phyloP scores from a whole-genome alignment of 35 echinoderm and acorn worm genomes.

The Holothuria glaberrima region DNA sequence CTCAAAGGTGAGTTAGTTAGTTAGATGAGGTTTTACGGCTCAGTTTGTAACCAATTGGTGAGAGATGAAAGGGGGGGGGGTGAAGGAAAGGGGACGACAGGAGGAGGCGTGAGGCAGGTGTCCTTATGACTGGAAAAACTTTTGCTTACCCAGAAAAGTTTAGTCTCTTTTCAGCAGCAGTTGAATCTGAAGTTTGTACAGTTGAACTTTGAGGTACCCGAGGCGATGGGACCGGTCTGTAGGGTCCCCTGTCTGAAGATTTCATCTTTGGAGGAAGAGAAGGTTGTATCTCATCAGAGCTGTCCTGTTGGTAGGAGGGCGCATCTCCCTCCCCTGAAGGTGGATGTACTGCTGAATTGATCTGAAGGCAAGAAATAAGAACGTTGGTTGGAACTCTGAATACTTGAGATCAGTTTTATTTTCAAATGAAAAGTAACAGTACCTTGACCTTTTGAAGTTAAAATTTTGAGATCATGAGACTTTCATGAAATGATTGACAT shows the following conservation, averaged over 20 bases:
- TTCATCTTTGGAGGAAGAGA: conserved; percentile 29
- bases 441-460: no score
- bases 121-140: not conserved
- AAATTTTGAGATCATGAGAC: no score
- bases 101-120: no score
- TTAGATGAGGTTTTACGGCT: no score
- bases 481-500: no score
- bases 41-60: no score
- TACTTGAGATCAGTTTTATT: no score
- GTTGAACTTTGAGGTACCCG: not conserved
- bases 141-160: conserved; percentile 46
- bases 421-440: no score
- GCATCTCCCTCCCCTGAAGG: not conserved
- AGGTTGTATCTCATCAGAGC: not conserved
- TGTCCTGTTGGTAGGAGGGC: not conserved
- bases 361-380: not conserved
- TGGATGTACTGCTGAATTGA: conserved; percentile 53
- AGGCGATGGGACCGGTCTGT: conserved; percentile 23
- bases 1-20: no score
- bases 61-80: no score
- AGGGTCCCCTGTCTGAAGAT: not conserved
- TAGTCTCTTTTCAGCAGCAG: conserved; percentile 51
- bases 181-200: not conserved
- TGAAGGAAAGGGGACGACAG: no score
- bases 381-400: no score